Evolutionary conservation across 2,888 invertebrate genomes (phyloP), one percentile per base, ranked within the genome.

Genomic region (Shargacucullia verbasci): DNA sequence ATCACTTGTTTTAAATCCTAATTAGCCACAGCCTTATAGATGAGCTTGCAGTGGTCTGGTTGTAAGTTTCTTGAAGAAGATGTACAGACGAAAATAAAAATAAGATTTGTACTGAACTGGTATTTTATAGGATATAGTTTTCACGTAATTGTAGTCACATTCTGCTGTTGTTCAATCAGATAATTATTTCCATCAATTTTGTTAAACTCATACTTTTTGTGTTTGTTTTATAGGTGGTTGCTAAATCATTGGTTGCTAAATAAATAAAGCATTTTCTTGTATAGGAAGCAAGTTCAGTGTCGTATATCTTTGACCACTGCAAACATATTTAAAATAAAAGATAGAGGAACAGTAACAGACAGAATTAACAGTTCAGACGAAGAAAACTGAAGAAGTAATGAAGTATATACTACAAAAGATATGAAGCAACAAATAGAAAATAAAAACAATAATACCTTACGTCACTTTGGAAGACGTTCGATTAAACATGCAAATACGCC

Each of bases 381-480:
- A 55, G 41, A 64, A 47, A 60, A 57, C 59, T 33, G 48, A 66
- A 57, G 59, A 43, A 62, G 45, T 35, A 38, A 53, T 44, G 41
- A 56, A 62, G 49, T 5, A 48, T 45, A 59, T 41, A 29, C 48
- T 54, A 52, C 54, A 54, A 68, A 54, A 34, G 11, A 46, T 45
- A 56, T 11, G 71, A 56, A 67, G 53, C 55, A 68, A 72, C 48
- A 60, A 58, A 71, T 52, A 37, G 13, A 71, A 64, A 56, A 73
- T 54, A 59, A 71, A 70, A 73, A 77, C 56, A 70, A 79, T 59
- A 63, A 79, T 71, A 84, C 83, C 88, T 92, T 89, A 92, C 93
- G 93, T 92, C 93, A 91, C 91, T 84, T 90, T 94, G 94, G 94
- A 94, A 94, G 94, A 94, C 94, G 92, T 91, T 88, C 82, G 92